Evolutionary conservation across 2,113 vertebrate genomes (phyloP), one percentile per base, ranked within the genome.

Genomic region (Polypterus bichir): DNA sequence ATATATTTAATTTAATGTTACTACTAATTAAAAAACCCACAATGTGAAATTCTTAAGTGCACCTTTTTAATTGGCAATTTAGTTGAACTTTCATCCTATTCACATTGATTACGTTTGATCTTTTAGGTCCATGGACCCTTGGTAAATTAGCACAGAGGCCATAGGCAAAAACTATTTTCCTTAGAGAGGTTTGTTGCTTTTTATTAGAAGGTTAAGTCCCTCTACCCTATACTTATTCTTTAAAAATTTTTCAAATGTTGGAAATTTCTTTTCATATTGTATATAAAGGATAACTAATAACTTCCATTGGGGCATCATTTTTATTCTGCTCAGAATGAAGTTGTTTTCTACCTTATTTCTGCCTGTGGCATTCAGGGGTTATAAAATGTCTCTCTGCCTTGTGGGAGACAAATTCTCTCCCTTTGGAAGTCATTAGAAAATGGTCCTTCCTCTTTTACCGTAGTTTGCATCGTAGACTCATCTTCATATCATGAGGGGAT

Each of bases 281-380:
- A 78, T 81, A 75, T 81, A 80, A 80, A 81, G 73, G 65, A 71
- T 68, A 69, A 66, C 78, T 84, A 85, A 87, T 85, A 82, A 80
- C 84, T 77, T 80, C 82, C 83, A 79, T 75, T 85, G 85, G 82
- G 79, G 76, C 76, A 64, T 79, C 75, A 77, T 84, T 84, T 65
- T 74, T 80, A 79, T 83, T 85, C 82, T 62, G 71, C 73, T 79
- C 76, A 75, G 81, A 81, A 84, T 85, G 74, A 83, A 83, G 77
- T 82, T 67, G 70, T 81, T 67, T 66, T 70, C 64, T 69, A 49
- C 67, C 59, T 57, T 63, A 67, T 61, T 61, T 73, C 65, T 76
- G 64, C 62, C 65, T 64, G 70, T 73, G 69, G 65, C 75, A 75
- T 73, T 68, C 73, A 77, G 76, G 77, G 75, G 69, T 72, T 77